Evolutionary conservation across 2,797 vertebrate genomes (phyloP).

Genomic region (Ptychobarbus kaznakovi): DNA sequence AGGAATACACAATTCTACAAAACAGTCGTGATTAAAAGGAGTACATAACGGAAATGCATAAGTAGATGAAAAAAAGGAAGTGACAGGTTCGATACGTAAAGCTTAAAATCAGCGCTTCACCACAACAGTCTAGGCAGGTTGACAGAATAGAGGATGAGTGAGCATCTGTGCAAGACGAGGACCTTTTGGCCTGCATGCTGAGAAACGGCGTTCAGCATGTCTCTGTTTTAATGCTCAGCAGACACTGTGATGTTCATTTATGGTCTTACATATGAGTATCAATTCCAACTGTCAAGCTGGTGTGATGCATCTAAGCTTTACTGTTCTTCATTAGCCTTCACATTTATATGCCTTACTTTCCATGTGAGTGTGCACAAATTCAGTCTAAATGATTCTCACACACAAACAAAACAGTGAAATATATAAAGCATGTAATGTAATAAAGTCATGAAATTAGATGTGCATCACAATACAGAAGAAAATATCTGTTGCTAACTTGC

Average conservation of each 20-base stretch:
- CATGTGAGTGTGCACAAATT: background rate
- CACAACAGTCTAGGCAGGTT: background rate
- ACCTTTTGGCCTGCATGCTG: conserved; percentile 24
- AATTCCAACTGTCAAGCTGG: background rate
- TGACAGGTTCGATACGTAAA: background rate
- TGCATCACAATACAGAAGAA: background rate
- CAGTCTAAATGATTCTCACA: background rate
- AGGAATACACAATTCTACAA: background rate
- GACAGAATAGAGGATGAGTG: background rate
- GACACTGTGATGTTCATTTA: background rate
- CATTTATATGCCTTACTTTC: background rate
- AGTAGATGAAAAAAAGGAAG: background rate
- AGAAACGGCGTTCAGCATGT: conserved; percentile 2
- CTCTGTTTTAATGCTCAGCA: background rate
- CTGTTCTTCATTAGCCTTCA: background rate
- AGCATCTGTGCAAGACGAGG: background rate
- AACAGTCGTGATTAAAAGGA: background rate
- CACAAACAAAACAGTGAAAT: background rate
- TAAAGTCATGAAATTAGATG: background rate
- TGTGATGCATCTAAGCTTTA: background rate
- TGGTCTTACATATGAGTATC: background rate
- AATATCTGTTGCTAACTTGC: background rate
- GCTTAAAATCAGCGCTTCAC: background rate
- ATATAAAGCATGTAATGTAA: background rate
- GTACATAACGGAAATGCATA: background rate